Evolutionary conservation across 2,113 vertebrate genomes (phyloP), one percentile per base, ranked within the genome.

Genomic region (Neotoma lepida): DNA sequence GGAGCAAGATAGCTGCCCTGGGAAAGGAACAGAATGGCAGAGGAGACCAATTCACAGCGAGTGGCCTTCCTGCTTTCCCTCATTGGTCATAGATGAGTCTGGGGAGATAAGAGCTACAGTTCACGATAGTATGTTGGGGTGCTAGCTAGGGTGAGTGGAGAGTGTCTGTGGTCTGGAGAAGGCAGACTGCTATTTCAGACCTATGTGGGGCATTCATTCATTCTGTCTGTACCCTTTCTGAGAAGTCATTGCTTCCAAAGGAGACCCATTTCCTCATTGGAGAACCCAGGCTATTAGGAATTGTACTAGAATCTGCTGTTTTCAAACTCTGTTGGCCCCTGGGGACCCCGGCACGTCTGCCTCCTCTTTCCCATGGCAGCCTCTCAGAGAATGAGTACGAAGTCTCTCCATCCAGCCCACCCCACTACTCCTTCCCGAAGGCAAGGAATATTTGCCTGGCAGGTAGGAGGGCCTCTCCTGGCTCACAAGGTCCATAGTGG

Each of bases 21-120:
- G 58, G 63, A 54, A 30, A 86, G 70, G 70, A 88, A 10, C 63
- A 56, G n/a, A 88, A 44, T 24, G 66, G 33, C 35, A 18, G 56
- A 80, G 71, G 49, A 68, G n/a, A n/a, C 14, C 30, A 2, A 0
- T 54, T 76, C n/a, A 30, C 4, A 78, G 9, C 56, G 44, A 33
- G 64, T 15, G 71, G 68, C 12, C 58, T 46, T 89, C 64, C 66
- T 56, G n/a, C 26, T 71, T 76, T 88, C 30, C 87, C 51, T 70
- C 12, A 10, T 15, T 39, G 85, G 56, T 56, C 68, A 2, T 0
- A 4, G 80, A 71, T 80, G 46, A 81, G 35, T 30, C 66, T 0
- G 0, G 66, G 1, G 44, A 86, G 58, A 35, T 9, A 28, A 14
- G 5, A 46, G 4, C 24, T 28, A 2, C 0, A 10, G 61, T 6